These are phyloP conservation scores for Steatornis caripensis DNA, from an alignment of 2,113 vertebrate species.

Conservation along the genomic window DNA sequence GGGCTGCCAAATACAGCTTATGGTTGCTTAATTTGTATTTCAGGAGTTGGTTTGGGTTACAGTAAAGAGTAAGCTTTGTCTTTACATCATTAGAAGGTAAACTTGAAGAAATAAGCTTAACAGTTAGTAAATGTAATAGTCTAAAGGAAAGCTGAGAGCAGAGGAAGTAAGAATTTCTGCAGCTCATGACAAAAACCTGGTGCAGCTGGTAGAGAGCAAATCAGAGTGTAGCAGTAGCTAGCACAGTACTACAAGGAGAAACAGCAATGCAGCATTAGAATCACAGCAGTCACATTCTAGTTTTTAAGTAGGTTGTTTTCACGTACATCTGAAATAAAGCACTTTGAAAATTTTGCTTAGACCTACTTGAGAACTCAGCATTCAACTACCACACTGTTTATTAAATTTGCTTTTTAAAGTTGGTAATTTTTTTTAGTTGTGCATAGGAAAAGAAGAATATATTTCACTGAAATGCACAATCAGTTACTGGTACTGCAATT, in stretches of 20 bases:
- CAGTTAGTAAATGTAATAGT: constrained; percentile 74
- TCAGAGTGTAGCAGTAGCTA: constrained; percentile 66
- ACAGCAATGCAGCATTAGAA: constrained; percentile 81
- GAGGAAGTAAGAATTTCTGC: constrained; percentile 75
- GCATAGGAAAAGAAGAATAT: constrained; percentile 2
- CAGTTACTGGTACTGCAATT: constrained; percentile 21
- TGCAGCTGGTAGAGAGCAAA: constrained; percentile 74
- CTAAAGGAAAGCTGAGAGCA: constrained; percentile 23
- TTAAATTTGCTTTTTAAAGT: background rate
- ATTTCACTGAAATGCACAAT: constrained; percentile 32
- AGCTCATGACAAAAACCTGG: constrained; percentile 70
- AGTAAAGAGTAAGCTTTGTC: constrained; percentile 15
- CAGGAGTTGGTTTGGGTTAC: background rate
- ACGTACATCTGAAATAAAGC: constrained; percentile 17
- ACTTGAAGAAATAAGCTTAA: constrained; percentile 16
- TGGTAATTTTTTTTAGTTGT: background rate
- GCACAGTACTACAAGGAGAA: constrained; percentile 65
- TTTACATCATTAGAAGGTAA: constrained; percentile 1
- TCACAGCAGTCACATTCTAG: constrained; percentile 57
- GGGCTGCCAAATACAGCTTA: background rate
- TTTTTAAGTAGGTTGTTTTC: constrained; percentile 76
- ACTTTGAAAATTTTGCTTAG: constrained; percentile 6
- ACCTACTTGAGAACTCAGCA: background rate
- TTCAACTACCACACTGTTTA: background rate
- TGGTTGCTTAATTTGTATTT: background rate